phyloP scores from a whole-genome alignment of 2,888 invertebrate species.

The Dynastes hyllus region DNA sequence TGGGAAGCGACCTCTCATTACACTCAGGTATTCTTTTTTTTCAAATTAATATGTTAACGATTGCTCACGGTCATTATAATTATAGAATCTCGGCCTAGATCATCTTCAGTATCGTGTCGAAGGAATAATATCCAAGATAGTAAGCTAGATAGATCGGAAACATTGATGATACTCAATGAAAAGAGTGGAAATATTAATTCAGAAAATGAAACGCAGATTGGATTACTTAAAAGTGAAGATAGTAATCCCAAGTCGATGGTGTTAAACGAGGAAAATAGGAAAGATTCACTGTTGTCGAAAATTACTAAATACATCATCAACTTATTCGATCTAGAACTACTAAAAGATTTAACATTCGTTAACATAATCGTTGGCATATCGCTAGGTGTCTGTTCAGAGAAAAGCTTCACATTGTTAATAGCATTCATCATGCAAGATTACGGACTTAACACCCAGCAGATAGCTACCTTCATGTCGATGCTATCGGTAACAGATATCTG shows the following conservation, averaged over 20 bases:
- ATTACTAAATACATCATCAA: conserved; percentile 66
- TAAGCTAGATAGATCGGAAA: too few relatives aligned
- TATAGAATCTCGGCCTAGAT: too few relatives aligned
- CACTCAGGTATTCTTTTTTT: conserved; percentile 30
- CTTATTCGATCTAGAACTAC: conserved; percentile 76
- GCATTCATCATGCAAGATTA: conserved; percentile 78
- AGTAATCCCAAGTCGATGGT: too few relatives aligned
- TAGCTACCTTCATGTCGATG: conserved; percentile 76
- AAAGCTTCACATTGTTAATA: conserved; percentile 77
- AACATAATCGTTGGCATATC: conserved; percentile 78
- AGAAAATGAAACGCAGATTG: too few relatives aligned
- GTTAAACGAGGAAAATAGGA: too few relatives aligned
- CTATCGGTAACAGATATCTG: conserved; percentile 72
- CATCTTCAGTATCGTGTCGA: too few relatives aligned
- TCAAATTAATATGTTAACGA: too few relatives aligned
- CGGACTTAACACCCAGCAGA: conserved; percentile 73
- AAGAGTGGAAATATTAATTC: too few relatives aligned
- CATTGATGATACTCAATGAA: too few relatives aligned
- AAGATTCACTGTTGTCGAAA: background rate
- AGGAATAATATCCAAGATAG: too few relatives aligned
- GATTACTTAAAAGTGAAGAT: too few relatives aligned
- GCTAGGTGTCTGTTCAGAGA: conserved; percentile 77
- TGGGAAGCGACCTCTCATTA: conserved; percentile 64
- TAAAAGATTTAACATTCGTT: conserved; percentile 77
- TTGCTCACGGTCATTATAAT: too few relatives aligned